Percentiles rank a stretch among this genome's conserved stretches.
phyloP scores from a whole-genome alignment of 1,140 invertebrate genomes.

The Acromyrmex echinatior region DNA sequence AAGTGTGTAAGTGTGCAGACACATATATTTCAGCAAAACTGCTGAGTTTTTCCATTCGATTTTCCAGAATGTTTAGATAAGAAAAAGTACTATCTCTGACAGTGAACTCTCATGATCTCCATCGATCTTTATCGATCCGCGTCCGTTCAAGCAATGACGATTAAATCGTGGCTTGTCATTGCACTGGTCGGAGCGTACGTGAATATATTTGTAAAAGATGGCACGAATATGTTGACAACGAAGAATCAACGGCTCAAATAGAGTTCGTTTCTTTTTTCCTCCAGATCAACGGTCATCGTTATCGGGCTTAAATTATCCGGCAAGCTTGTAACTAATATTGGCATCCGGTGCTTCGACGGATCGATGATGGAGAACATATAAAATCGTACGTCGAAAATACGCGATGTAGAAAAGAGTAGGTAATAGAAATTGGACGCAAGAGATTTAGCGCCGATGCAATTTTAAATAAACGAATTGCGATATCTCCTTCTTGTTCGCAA shows the following conservation, averaged over 20 bases:
- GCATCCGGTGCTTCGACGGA: conserved; percentile 7
- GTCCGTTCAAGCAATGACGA: not conserved
- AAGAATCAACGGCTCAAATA: not conserved
- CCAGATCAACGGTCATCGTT: conserved; percentile 37
- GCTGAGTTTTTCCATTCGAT: not conserved
- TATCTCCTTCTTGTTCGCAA: not conserved
- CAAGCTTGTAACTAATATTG: conserved; percentile 19
- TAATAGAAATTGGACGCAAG: not conserved
- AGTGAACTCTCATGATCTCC: conserved; percentile 42
- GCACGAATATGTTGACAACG: not conserved
- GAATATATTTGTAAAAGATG: not conserved
- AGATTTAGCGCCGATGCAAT: not conserved
- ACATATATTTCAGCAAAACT: conserved; percentile 2
- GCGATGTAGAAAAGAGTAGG: not conserved
- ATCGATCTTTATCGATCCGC: conserved; percentile 22
- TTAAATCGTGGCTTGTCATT: not conserved
- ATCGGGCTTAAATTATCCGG: conserved; percentile 33
- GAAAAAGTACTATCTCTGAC: conserved; percentile 21
- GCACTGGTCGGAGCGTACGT: not conserved
- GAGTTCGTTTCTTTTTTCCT: conserved; percentile 16
- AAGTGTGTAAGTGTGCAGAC: not conserved
- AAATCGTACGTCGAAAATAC: not conserved
- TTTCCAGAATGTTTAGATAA: conserved; percentile 30
- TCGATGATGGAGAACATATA: conserved; percentile 11
- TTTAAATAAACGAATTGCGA: conserved; percentile 19